A percentile compares a stretch with the other conserved stretches of the same genome.
Evolutionary conservation across 2,113 vertebrate genomes (phyloP).

Genomic region (Calypte anna): DNA sequence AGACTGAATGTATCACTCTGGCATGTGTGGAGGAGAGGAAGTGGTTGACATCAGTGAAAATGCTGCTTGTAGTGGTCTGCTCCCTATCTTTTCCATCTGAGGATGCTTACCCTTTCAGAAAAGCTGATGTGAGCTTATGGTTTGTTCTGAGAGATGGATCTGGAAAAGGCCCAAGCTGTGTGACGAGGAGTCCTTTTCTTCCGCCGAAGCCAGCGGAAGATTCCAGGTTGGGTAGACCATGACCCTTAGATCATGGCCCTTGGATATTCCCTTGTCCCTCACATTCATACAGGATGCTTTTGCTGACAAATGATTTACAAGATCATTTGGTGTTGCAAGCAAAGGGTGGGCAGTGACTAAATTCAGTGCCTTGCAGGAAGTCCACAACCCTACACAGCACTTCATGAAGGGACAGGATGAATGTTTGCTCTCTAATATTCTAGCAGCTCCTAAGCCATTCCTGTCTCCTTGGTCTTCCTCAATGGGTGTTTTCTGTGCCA

Average conservation of each 20-base stretch:
- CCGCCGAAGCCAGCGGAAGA: not conserved
- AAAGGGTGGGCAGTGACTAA: not conserved
- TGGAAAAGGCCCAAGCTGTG: conserved; percentile 14
- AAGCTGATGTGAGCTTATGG: not conserved
- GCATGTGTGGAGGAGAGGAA: conserved; percentile 25
- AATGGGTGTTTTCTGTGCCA: not conserved
- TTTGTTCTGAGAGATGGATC: not conserved
- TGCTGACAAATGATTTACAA: conserved; percentile 3
- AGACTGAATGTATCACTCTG: not conserved
- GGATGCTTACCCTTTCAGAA: conserved; percentile 2
- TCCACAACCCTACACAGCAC: not conserved
- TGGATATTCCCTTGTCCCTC: not conserved
- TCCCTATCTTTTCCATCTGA: conserved; percentile 23
- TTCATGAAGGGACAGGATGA: not conserved
- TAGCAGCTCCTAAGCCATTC: not conserved
- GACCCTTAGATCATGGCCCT: not conserved
- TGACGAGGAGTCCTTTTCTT: not conserved
- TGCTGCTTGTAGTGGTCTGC: not conserved
- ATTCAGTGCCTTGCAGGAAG: not conserved
- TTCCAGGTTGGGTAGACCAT: not conserved
- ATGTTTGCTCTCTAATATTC: not conserved
- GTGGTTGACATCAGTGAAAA: conserved; percentile 41
- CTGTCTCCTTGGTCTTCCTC: not conserved
- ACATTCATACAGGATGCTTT: conserved; percentile 13
- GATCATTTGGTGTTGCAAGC: not conserved